Conservation (phyloP, 2,888 invertebrate genomes). For the Leucoma salicis region DNA sequence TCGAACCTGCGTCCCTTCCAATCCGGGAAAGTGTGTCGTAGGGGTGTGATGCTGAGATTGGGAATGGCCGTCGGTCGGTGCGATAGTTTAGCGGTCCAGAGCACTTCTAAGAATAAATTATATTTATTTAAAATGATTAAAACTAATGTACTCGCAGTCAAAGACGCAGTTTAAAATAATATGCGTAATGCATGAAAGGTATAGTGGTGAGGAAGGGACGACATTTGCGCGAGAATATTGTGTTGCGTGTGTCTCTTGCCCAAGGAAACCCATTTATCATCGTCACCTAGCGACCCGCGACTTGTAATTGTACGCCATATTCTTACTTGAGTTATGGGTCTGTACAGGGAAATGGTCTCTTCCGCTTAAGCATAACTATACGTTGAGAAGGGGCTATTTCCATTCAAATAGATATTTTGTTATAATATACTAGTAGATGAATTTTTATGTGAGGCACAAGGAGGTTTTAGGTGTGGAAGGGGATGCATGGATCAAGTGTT, state of each 20-base stretch:
- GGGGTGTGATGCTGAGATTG: too few relatives aligned
- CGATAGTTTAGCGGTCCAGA: too few relatives aligned
- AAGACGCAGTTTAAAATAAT: slow-evolving; percentile 26
- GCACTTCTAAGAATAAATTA: too few relatives aligned
- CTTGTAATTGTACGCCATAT: slow-evolving; percentile 78
- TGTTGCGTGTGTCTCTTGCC: slow-evolving; percentile 57
- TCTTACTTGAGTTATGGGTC: slow-evolving; percentile 74
- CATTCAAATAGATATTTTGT: background rate
- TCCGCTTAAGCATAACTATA: slow-evolving; percentile 51
- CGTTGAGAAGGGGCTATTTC: slow-evolving; percentile 8
- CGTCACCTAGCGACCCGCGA: slow-evolving; percentile 65
- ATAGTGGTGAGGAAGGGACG: slow-evolving; percentile 30
- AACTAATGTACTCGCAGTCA: too few relatives aligned
- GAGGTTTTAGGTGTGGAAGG: too few relatives aligned
- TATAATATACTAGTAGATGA: too few relatives aligned
- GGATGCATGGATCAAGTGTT: too few relatives aligned
- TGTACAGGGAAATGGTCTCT: slow-evolving; percentile 56
- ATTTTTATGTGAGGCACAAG: too few relatives aligned
- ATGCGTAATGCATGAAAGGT: slow-evolving; percentile 26
- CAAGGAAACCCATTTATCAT: slow-evolving; percentile 75
- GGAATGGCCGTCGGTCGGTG: too few relatives aligned
- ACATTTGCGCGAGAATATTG: slow-evolving; percentile 39
- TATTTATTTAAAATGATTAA: too few relatives aligned
- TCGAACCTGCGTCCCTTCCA: too few relatives aligned
- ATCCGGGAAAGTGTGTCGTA: too few relatives aligned